Base-by-base conservation (phyloP, 2,797 vertebrate genomes). In the Sphaeramia orbicularis region DNA sequence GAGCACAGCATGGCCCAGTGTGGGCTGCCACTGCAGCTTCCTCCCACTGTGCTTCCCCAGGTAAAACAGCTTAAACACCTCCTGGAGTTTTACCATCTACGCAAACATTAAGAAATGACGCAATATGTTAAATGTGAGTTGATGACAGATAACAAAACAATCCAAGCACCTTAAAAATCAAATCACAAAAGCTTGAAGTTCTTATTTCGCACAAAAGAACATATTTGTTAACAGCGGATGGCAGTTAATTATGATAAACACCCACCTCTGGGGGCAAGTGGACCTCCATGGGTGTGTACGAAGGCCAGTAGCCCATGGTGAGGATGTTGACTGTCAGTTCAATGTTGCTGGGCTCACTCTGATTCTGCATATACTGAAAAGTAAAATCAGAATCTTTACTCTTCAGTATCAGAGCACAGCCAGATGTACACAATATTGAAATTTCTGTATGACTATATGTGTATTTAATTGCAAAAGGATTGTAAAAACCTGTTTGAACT, bases 271-370 rank as follows among this genome's bases (percentile, higher is more conserved):
- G 76, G 77, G 98, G 97, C 77, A 99, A 85, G 78, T 99, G 98
- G 69, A 99, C 98, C 86, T 99, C 98, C 98, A 99, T 99, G 84
- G 98, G 98, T 74, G 94, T 95, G 1, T 99, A 99, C 18, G 98
- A 99, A 86, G 98, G 98, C 98, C 98, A 99, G 81, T 99, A 99
- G 67, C 98, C 98, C 98, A 99, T 99, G n/a, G 98, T 99, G 78
- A 99, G 95, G 89, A 99, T 99, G 93, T 99, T 99, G 76, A 99
- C 98, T 32, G 98, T 99, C 74, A 99, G 92, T 79, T 99, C 98
- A 85, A 99, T 99, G 92, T 97, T 99, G 69, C 97, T 98, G 57
- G 98, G 97, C 78, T 98, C 96, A 90, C 98, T 99, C 92, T 99
- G 98, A 90, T 99, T 99, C 90, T 99, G 98, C 77, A 98, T 99